Evolutionary conservation across 37 sponge, comb jelly and placozoan genomes (phyloP).

Genomic region (Beroe forskalii): DNA sequence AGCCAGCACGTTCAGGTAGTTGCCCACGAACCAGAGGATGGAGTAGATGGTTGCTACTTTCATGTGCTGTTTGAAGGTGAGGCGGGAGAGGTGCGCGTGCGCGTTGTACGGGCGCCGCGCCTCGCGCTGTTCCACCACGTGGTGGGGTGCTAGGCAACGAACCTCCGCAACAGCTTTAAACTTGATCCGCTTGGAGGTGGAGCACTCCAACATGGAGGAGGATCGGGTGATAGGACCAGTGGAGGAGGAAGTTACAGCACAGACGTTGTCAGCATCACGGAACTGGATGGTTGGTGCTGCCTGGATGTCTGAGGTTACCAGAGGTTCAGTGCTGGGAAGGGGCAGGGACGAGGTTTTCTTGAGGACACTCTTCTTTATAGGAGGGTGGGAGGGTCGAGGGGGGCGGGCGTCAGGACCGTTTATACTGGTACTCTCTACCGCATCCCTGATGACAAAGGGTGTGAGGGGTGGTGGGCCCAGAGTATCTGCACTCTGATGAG

Average conservation of each 20-base stretch:
- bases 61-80: conserved; percentile 35
- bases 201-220: conserved; percentile 15
- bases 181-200: conserved; percentile 53
- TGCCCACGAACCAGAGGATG: conserved; percentile 45
- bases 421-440: too few relatives aligned
- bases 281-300: not conserved
- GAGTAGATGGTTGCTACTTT: conserved; percentile 16
- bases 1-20: conserved; percentile 60
- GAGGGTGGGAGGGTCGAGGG: not conserved
- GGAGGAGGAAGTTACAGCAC: not conserved
- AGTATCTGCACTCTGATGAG: too few relatives aligned
- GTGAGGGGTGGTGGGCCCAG: too few relatives aligned
- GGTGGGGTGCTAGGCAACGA: conserved; percentile 24
- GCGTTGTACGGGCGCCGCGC: conserved; percentile 38
- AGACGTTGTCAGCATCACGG: not conserved
- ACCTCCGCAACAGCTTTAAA: conserved; percentile 42
- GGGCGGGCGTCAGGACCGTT: too few relatives aligned
- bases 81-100: not conserved
- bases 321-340: not conserved
- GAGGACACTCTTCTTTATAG: conserved; percentile 1
- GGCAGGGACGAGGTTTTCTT: conserved; percentile 40
- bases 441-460: too few relatives aligned
- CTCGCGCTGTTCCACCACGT: conserved; percentile 11
- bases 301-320: not conserved
- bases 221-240: not conserved